Base-by-base conservation (phyloP, 1,140 invertebrate genomes). In the Saccostrea glomerata region DNA sequence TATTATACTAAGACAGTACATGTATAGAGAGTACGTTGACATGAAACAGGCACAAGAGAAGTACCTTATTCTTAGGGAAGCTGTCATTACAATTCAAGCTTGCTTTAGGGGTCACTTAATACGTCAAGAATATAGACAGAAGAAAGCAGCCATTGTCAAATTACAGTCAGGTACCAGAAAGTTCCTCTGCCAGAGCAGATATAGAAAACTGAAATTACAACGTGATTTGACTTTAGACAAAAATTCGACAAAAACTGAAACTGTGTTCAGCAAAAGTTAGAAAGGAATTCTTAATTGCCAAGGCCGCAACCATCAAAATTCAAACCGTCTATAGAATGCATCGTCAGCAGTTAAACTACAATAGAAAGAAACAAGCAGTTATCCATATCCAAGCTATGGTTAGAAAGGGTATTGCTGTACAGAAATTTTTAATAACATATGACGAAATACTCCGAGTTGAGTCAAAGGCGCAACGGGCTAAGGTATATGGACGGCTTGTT, bases 131-230 rank as follows among this genome's bases (percentile, higher is more conserved):
- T 90, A 85, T 40, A n/a, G 63, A 13, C 30, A 55, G 6, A 70
- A 85, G n/a, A 89, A 85, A 56, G 20, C 83, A 36, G 89, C 91
- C 56, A 90, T 86, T 5, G 89, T 92, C 47, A 40, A 23, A 20
- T 89, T 94, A 55, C 93, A 94, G 89, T 84, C 82, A 40, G 70
- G 36, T 15, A 87, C 84, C 30, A 90, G 89, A 87, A 87, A 87
- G 25, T 58, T 86, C 56, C 13, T 25, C 0, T 47, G 83, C 17
- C 70, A 56, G 1, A 87, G 73, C 40, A 54, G 86, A 13, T 93
- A 92, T 82, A 73, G 84, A 11, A 6, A 85, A 11, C 54, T 89
- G 20, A 92, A 91, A 87, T n/a, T 12, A 73, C n/a, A 90, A 90
- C 25, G 90, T 87, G 0, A 13, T 91, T 85, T 77, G 70, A n/a